These are phyloP conservation scores for Pollenia amentaria DNA, from an alignment of 2,888 invertebrate genomes.

Conservation along the genomic window DNA sequence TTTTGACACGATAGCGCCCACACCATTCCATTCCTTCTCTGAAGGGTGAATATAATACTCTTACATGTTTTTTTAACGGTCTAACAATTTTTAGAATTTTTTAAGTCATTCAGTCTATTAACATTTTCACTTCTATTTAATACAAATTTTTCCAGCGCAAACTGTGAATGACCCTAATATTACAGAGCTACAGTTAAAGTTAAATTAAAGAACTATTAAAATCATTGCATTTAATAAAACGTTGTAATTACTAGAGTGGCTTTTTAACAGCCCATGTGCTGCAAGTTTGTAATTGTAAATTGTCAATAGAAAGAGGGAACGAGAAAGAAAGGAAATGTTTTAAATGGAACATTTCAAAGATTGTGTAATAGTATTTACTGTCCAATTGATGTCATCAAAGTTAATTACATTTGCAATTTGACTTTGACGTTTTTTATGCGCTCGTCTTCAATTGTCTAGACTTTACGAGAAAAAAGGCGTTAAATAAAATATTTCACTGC, in stretches of 20 bases:
- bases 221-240: slow-evolving; percentile 46
- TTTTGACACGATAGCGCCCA: too few species aligned
- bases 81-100: too few species aligned
- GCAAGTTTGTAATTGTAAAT: neutral
- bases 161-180: slow-evolving; percentile 27
- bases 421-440: slow-evolving; percentile 59
- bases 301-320: neutral
- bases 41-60: too few species aligned
- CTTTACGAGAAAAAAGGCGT: slow-evolving; percentile 23
- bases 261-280: slow-evolving; percentile 9
- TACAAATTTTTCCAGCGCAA: neutral
- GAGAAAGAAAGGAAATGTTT: neutral
- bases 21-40: too few species aligned
- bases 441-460: slow-evolving; percentile 68
- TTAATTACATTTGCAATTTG: slow-evolving; percentile 69
- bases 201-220: slow-evolving; percentile 54
- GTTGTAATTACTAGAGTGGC: slow-evolving; percentile 19
- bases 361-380: slow-evolving; percentile 63
- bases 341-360: slow-evolving; percentile 44
- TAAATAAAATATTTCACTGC: slow-evolving; percentile 46
- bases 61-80: too few species aligned
- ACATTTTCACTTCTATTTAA: too few species aligned
- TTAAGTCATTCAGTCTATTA: too few species aligned
- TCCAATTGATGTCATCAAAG: slow-evolving; percentile 67
- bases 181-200: slow-evolving; percentile 15